Evolutionary conservation across 2,797 vertebrate species (phyloP).

Genomic region (Macropodus opercularis): DNA sequence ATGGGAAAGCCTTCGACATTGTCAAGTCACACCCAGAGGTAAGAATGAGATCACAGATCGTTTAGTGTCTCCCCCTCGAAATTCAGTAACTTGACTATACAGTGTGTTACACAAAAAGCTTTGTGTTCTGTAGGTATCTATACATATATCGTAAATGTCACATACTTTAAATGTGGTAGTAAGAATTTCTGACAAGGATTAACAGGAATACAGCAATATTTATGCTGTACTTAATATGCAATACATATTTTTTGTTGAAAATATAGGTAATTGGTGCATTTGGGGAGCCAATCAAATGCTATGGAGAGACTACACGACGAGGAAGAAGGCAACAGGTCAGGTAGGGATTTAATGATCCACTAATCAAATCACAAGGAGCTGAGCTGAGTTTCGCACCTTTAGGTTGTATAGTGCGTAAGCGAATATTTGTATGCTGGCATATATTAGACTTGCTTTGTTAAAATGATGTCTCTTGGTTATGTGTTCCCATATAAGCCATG

Average conservation of each 20-base stretch:
- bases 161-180: no score
- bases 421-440: neutral
- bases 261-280: slow-evolving; percentile 89
- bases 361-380: no score
- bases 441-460: neutral
- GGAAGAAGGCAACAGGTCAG: slow-evolving; percentile 93
- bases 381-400: neutral
- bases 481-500: slow-evolving; percentile 79
- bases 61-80: neutral
- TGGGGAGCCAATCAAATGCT: slow-evolving; percentile 93
- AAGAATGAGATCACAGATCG: slow-evolving; percentile 20
- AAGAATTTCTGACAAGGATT: neutral
- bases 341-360: slow-evolving; percentile 68
- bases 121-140: no score
- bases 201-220: neutral
- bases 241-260: slow-evolving; percentile 6
- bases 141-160: no score
- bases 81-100: neutral
- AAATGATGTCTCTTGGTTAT: slow-evolving; percentile 2
- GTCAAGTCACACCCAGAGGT: slow-evolving; percentile 93
- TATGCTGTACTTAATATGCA: neutral
- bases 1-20: slow-evolving; percentile 90
- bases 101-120: neutral
- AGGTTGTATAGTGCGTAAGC: neutral
- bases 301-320: slow-evolving; percentile 89